phyloP scores from a whole-genome alignment of 2,888 invertebrate genomes.

The Brenthis hecate region DNA sequence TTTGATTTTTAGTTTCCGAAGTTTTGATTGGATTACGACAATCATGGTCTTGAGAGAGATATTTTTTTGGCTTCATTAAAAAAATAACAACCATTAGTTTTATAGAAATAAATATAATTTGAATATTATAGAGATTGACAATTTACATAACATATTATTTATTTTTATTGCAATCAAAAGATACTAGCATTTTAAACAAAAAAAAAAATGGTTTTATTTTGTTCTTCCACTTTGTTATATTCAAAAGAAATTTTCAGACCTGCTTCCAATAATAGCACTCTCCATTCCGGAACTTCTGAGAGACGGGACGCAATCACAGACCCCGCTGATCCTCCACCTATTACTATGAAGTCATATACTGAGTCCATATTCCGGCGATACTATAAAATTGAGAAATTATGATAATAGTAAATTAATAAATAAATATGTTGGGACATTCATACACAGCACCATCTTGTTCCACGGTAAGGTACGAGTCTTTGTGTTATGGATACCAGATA shows the following conservation, averaged over 20 bases:
- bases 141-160: no score
- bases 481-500: no score
- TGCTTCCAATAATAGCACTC: conserved; percentile 88
- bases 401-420: not conserved
- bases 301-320: conserved; percentile 87
- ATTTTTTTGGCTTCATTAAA: no score
- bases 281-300: conserved; percentile 88
- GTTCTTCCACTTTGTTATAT: not conserved
- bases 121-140: no score
- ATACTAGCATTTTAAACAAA: not conserved
- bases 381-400: conserved; percentile 46
- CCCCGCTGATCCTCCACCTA: conserved; percentile 88
- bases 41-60: no score
- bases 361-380: conserved; percentile 79
- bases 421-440: no score
- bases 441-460: no score
- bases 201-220: not conserved
- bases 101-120: not conserved
- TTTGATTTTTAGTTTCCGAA: no score
- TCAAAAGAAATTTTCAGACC: conserved; percentile 59
- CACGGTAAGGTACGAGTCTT: no score
- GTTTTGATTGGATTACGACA: no score
- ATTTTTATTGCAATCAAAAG: not conserved
- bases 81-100: no score
- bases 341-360: conserved; percentile 89